Conservation (phyloP, 2,888 invertebrate genomes). For the Griposia aprilina region DNA sequence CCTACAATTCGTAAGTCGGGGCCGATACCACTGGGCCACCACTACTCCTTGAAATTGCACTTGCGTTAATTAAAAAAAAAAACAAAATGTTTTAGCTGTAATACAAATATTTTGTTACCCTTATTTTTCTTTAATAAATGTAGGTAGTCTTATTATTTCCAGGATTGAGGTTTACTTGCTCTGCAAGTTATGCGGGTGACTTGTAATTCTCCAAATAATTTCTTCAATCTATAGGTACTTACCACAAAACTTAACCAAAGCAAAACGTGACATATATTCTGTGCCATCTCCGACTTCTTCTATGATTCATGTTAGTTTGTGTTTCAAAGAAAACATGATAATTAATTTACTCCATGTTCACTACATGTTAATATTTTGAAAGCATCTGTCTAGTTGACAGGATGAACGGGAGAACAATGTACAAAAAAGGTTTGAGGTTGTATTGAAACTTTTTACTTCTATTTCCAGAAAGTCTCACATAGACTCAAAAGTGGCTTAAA, state of each 20-base stretch:
- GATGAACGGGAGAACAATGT: not conserved
- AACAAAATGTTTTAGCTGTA: not conserved
- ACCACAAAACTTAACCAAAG: conserved; percentile 78
- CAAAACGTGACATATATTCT: conserved; percentile 67
- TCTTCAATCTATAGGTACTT: conserved; percentile 51
- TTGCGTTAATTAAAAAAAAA: no score
- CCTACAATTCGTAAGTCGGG: no score
- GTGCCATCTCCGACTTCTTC: conserved; percentile 58
- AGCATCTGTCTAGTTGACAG: conserved; percentile 45
- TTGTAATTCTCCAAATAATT: not conserved
- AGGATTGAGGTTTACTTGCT: not conserved
- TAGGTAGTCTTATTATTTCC: not conserved
- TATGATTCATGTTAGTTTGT: conserved; percentile 57
- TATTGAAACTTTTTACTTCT: not conserved
- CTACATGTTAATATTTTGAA: conserved; percentile 62
- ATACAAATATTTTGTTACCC: not conserved
- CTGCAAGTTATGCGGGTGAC: not conserved
- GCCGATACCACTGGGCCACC: no score
- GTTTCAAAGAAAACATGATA: conserved; percentile 54
- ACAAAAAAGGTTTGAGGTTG: not conserved
- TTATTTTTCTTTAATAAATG: not conserved
- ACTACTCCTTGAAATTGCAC: no score
- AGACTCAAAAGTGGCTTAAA: not conserved
- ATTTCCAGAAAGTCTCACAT: not conserved
- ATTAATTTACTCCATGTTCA: conserved; percentile 48